These are phyloP conservation scores for Aporrectodea caliginosa DNA, from an alignment of 1,140 invertebrate species.

Conservation along the genomic window DNA sequence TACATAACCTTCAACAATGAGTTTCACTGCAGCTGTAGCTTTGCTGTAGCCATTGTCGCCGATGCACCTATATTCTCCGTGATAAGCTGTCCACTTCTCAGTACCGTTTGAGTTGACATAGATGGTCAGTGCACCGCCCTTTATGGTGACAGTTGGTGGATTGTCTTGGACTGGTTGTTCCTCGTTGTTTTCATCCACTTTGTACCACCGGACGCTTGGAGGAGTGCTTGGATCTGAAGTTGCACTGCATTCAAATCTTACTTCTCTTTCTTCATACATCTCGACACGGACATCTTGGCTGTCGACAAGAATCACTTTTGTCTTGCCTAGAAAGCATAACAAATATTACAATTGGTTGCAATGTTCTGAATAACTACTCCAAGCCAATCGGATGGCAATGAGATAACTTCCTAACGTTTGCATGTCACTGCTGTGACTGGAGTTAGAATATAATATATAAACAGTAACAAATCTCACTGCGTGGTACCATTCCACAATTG, in stretches of 20 bases:
- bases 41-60: neutral
- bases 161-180: neutral
- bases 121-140: neutral
- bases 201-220: constrained; percentile 11
- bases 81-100: neutral
- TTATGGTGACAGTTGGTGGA: neutral
- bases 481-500: no score
- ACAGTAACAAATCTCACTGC: no score
- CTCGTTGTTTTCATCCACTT: neutral
- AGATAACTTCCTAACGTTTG: no score
- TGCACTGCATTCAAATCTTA: constrained; percentile 11
- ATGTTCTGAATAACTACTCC: no score
- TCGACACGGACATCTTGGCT: neutral
- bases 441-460: no score
- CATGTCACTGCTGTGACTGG: no score
- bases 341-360: no score
- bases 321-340: neutral
- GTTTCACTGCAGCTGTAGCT: no score
- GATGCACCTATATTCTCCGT: neutral
- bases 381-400: no score
- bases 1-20: no score
- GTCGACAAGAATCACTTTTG: neutral
- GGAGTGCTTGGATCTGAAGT: constrained; percentile 26
- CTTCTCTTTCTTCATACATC: neutral
- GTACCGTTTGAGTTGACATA: neutral